Base-by-base conservation (phyloP, 2,888 invertebrate genomes). In the Drosophila paramelanica region DNA sequence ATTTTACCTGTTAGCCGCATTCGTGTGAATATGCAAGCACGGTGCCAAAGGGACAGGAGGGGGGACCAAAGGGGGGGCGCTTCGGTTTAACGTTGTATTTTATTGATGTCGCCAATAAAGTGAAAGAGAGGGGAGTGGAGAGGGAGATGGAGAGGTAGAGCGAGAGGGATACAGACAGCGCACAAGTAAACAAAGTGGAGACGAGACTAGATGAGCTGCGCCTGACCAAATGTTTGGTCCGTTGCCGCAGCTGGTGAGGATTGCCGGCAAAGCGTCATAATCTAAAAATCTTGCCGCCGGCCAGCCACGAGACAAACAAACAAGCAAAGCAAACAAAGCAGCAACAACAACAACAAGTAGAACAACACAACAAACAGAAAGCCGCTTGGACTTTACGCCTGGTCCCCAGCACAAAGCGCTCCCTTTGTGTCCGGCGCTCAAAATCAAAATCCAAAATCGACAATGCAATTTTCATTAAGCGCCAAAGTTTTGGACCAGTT, bases 381-480 rank as follows among this genome's bases (percentile, higher is more conserved):
- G 51, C 71, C 66, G 74, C 68, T 73, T 57, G 65, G 69, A 64
- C 64, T 53, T 58, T 39, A 36, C 67, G 43, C 66, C 53, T 66
- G 50, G 49, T 42, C 61, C 42, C 36, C 27, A 20, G 46, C 47
- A 67, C 65, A 64, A 70, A 68, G 47, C 41, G 36, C 43, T 39
- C 45, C 10, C 58, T 38, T 59, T 62, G 47, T 52, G 47, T 8
- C 33, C 41, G 39, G 13, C 47, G 45, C 50, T 51, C 53, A 55
- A 67, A 55, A 57, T 27, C 46, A 56, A 45, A 62, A 47, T 52
- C 51, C 50, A 39, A 66, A 56, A 41, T 43, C 50, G 45, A 56
- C 79, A 84, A 79, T 88, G 87, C 89, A 84, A 86, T 84, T 88
- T 82, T 82, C 83, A 88, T 83, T 86, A 79, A 70, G 89, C 84